phyloP scores from a whole-genome alignment of 2,888 invertebrate genomes.

The Mongoloraphidia duomilia region DNA sequence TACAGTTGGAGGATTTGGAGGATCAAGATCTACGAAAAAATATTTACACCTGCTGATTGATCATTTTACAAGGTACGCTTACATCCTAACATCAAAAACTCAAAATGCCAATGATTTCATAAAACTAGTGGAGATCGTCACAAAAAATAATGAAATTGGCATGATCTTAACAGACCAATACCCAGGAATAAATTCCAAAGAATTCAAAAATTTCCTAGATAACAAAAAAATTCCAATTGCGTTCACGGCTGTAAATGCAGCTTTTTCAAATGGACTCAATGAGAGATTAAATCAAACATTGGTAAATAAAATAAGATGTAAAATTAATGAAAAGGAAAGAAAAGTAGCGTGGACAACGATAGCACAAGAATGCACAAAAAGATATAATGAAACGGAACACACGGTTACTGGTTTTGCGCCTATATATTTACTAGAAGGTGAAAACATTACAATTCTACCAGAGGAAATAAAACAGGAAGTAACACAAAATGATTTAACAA shows the following conservation, averaged over 20 bases:
- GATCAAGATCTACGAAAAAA: slow-evolving; percentile 17
- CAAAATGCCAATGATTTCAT: slow-evolving; percentile 18
- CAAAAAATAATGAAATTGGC: slow-evolving; percentile 7
- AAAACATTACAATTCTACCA: slow-evolving; percentile 10
- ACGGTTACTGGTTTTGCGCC: slow-evolving; percentile 15
- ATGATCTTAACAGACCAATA: no score
- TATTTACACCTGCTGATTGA: slow-evolving; percentile 19
- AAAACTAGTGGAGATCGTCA: slow-evolving; percentile 11
- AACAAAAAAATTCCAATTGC: slow-evolving; percentile 9
- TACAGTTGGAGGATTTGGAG: slow-evolving; percentile 19
- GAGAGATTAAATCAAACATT: no score
- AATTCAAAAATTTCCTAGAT: slow-evolving; percentile 17
- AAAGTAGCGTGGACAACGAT: slow-evolving; percentile 12
- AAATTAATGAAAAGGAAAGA: slow-evolving; percentile 4
- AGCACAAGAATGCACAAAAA: slow-evolving; percentile 14
- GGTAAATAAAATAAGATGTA: slow-evolving; percentile 9
- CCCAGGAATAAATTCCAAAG: slow-evolving; percentile 17
- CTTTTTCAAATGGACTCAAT: slow-evolving; percentile 8
- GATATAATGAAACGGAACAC: slow-evolving; percentile 19
- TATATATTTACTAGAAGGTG: slow-evolving; percentile 12
- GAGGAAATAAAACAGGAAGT: slow-evolving; percentile 9
- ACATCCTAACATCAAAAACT: slow-evolving; percentile 15
- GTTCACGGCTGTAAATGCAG: slow-evolving; percentile 13
- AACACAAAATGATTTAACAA: slow-evolving; percentile 4
- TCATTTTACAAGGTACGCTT: slow-evolving; percentile 18